A percentile compares a stretch with the other conserved stretches of the same genome.
Evolutionary conservation across 1,140 invertebrate genomes (phyloP).

Genomic region (Orchesella cincta): DNA sequence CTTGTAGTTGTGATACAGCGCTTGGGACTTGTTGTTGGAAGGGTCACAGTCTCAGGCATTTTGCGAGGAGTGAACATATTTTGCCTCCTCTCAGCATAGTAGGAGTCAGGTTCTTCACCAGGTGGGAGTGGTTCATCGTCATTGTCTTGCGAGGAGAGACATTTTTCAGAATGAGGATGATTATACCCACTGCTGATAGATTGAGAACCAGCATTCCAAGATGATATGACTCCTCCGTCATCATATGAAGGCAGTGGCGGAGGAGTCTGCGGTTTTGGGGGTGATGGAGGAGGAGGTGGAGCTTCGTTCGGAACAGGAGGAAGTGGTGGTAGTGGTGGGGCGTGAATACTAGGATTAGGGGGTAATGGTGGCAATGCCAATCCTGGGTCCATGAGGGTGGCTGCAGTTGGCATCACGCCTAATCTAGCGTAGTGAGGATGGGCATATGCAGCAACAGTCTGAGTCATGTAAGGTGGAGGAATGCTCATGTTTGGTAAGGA

Average conservation of each 20-base stretch:
- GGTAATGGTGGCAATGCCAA: too few species aligned
- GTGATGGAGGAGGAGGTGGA: conserved; percentile 3
- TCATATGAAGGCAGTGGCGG: not conserved
- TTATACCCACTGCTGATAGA: too few species aligned
- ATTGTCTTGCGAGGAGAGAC: not conserved
- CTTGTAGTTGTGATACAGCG: not conserved
- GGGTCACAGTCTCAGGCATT: not conserved
- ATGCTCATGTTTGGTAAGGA: not conserved
- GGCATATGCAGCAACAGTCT: not conserved
- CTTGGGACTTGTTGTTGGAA: not conserved
- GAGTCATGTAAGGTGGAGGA: not conserved
- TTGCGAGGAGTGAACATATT: too few species aligned
- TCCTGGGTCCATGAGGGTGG: not conserved
- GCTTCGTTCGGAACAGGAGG: not conserved
- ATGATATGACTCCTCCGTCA: too few species aligned
- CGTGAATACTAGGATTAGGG: too few species aligned
- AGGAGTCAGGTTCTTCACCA: not conserved
- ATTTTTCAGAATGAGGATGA: too few species aligned
- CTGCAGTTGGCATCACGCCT: not conserved
- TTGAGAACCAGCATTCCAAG: too few species aligned
- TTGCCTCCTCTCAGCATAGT: not conserved
- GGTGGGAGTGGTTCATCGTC: not conserved
- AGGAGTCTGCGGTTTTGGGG: not conserved
- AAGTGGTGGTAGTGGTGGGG: too few species aligned
- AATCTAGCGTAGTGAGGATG: not conserved